Conservation (phyloP, 2,888 invertebrate species). For the Allolobophora icterica region DNA sequence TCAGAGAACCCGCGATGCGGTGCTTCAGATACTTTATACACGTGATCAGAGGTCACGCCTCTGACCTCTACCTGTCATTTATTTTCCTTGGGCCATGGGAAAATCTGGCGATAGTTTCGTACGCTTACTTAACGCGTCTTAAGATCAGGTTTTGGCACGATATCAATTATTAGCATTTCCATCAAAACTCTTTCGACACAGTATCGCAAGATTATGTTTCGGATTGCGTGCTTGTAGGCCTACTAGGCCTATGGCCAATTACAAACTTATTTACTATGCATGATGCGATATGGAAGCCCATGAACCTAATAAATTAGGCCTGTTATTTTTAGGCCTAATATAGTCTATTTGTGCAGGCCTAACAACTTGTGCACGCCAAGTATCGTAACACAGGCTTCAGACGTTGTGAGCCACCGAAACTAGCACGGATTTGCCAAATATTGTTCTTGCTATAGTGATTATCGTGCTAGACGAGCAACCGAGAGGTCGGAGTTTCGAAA, state of each 20-base stretch:
- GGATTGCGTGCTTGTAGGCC: not conserved
- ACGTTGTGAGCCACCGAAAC: too few species aligned
- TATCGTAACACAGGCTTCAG: too few species aligned
- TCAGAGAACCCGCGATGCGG: not conserved
- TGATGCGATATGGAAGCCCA: too few species aligned
- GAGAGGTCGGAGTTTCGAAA: too few species aligned
- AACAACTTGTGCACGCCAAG: too few species aligned
- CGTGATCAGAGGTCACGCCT: not conserved
- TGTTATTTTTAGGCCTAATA: too few species aligned
- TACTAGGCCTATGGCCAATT: too few species aligned
- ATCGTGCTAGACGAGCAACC: too few species aligned
- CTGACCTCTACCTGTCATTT: not conserved
- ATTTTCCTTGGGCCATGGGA: constrained; percentile 11
- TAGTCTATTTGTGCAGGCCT: too few species aligned
- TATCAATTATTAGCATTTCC: not conserved
- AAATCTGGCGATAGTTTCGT: not conserved
- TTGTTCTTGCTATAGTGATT: too few species aligned
- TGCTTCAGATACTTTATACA: not conserved
- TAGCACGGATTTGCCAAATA: too few species aligned
- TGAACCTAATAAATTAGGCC: too few species aligned
- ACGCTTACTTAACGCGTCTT: not conserved
- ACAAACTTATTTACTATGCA: not conserved
- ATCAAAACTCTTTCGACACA: not conserved
- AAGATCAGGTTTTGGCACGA: not conserved
- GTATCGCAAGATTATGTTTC: not conserved